Evolutionary conservation across 2,113 vertebrate species (phyloP).

Genomic region (Dasyprocta punctata): DNA sequence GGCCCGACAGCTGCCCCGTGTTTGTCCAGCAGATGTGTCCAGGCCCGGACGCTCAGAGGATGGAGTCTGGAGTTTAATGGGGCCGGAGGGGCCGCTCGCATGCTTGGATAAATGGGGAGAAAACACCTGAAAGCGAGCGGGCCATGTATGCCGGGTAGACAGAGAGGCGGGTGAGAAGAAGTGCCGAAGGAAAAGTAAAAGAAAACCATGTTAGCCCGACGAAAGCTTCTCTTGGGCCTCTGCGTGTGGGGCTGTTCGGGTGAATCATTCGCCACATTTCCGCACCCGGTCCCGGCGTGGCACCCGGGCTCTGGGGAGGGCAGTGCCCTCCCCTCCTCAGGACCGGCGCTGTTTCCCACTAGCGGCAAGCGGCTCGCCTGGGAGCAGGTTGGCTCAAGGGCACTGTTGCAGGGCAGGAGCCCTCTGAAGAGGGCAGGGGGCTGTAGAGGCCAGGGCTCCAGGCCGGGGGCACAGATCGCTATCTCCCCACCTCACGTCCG

Average conservation of each 20-base stretch:
- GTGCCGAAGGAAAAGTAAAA: not conserved
- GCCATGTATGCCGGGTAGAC: not conserved
- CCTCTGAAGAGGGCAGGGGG: not conserved
- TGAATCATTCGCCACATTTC: not conserved
- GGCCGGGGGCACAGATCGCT: accelerated
- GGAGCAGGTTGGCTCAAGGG: not conserved
- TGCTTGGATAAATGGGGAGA: not conserved
- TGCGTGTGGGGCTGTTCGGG: not conserved
- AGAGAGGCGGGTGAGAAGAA: not conserved
- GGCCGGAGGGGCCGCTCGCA: not conserved
- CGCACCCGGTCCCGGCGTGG: not conserved
- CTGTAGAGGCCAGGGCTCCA: not conserved
- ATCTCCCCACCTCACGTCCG: not conserved
- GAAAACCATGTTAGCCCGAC: accelerated
- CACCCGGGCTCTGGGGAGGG: not conserved
- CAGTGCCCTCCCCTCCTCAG: not conserved
- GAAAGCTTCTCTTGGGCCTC: not conserved
- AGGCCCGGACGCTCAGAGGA: not conserved
- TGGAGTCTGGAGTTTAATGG: constrained; percentile 4
- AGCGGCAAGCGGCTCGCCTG: not conserved
- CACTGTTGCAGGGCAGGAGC: not conserved
- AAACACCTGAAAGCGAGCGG: not conserved
- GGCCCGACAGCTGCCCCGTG: not conserved
- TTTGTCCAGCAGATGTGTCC: constrained; percentile 45
- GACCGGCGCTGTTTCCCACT: not conserved